phyloP scores from a whole-genome alignment of 2,113 vertebrate genomes.

The Phalacrocorax aristotelis region DNA sequence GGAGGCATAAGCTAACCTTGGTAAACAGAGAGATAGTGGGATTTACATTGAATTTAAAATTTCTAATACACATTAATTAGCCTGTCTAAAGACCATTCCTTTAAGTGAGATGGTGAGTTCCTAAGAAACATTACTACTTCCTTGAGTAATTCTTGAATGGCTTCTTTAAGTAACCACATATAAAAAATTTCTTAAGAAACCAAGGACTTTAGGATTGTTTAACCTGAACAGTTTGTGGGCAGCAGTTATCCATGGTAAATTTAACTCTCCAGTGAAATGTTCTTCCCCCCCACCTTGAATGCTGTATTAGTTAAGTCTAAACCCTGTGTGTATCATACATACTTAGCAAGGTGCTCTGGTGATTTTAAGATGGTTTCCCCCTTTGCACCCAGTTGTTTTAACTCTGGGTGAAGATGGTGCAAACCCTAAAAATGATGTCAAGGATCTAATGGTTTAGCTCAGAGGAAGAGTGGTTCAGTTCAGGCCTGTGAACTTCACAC shows the following conservation, averaged over 20 bases:
- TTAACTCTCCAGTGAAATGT: not conserved
- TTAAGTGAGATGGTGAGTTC: conserved; percentile 50
- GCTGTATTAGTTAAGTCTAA: not conserved
- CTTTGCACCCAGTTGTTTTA: not conserved
- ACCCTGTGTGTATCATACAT: not conserved
- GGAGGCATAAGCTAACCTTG: conserved; percentile 27
- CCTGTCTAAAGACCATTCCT: conserved; percentile 42
- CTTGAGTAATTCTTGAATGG: conserved; percentile 46
- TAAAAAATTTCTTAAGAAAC: not conserved
- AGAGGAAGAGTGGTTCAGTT: not conserved
- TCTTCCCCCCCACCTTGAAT: not conserved
- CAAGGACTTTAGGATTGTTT: not conserved
- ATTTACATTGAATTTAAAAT: conserved; percentile 49
- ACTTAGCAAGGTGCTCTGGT: not conserved
- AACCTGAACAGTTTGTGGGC: not conserved
- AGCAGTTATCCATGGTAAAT: not conserved
- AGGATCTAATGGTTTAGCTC: not conserved
- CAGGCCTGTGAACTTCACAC: not conserved
- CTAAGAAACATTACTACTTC: conserved; percentile 8
- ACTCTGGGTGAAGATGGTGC: not conserved
- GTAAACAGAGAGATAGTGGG: conserved; percentile 49
- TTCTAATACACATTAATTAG: conserved; percentile 19
- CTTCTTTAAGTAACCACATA: conserved; percentile 45
- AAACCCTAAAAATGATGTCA: not conserved
- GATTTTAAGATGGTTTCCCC: not conserved